These are phyloP conservation scores for Sternarchorhynchus goeldii DNA, from an alignment of 2,797 vertebrate species.

Conservation along the genomic window DNA sequence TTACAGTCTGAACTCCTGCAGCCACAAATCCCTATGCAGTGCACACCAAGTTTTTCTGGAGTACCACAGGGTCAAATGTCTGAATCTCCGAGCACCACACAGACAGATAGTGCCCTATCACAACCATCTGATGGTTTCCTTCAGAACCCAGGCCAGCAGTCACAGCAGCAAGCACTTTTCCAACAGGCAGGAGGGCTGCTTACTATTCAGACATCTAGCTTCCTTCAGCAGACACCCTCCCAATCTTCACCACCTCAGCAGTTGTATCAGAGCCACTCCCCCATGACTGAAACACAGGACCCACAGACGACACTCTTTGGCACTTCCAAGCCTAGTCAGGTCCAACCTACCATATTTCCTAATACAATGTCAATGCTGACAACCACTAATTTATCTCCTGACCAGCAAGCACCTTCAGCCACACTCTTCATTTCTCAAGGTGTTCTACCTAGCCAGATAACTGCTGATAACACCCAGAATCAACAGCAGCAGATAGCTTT, in stretches of 20 bases:
- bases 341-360: conserved; percentile 89
- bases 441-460: conserved; percentile 74
- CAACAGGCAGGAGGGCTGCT: conserved; percentile 90
- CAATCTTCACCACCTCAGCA: conserved; percentile 90
- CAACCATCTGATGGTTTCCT: conserved; percentile 75
- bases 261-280: conserved; percentile 90
- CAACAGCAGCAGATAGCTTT: conserved; percentile 80
- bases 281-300: conserved; percentile 86
- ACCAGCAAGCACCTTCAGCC: conserved; percentile 81
- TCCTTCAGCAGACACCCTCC: conserved; percentile 84
- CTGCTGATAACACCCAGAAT: conserved; percentile 79
- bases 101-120: conserved; percentile 76
- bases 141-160: conserved; percentile 65
- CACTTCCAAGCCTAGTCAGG: conserved; percentile 79
- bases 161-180: conserved; percentile 83
- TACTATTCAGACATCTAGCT: conserved; percentile 89
- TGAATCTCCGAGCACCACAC: conserved; percentile 73
- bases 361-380: conserved; percentile 85
- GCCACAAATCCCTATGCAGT: conserved; percentile 85
- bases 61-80: conserved; percentile 73
- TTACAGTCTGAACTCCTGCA: conserved; percentile 90
- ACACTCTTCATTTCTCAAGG: conserved; percentile 87
- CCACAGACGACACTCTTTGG: conserved; percentile 81
- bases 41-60: conserved; percentile 77
- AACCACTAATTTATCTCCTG: conserved; percentile 79